These are phyloP conservation scores for Azemiops feae DNA, from an alignment of 2,113 vertebrate species.

Conservation along the genomic window DNA sequence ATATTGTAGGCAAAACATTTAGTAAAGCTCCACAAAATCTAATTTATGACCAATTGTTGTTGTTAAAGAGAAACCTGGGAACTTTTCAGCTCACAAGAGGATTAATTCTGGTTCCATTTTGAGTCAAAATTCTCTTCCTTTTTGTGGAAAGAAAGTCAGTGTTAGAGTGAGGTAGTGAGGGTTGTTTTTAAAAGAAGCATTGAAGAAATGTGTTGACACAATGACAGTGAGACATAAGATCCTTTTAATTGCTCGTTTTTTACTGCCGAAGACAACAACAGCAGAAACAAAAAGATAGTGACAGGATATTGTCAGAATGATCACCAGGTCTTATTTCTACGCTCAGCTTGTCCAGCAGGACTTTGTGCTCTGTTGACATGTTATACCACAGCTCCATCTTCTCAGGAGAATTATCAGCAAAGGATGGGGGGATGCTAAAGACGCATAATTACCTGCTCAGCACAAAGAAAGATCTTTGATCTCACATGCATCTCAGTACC, in stretches of 20 bases:
- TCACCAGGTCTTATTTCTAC: conserved; percentile 54
- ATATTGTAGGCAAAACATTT: conserved; percentile 60
- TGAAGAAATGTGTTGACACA: conserved; percentile 63
- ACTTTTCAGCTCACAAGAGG: background rate
- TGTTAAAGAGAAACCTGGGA: conserved; percentile 41
- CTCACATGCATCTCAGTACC: fast-evolving
- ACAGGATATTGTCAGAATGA: conserved; percentile 59
- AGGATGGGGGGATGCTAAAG: conserved; percentile 20
- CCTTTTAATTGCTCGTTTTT: conserved; percentile 68
- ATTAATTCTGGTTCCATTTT: background rate
- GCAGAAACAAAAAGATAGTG: conserved; percentile 55
- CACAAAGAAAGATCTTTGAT: conserved; percentile 27
- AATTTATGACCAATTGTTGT: background rate
- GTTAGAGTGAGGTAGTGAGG: background rate
- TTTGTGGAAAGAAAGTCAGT: conserved; percentile 21
- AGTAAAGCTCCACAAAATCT: conserved; percentile 33
- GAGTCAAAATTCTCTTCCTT: conserved; percentile 26
- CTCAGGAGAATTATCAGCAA: background rate
- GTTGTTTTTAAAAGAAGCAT: conserved; percentile 43
- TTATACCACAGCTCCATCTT: conserved; percentile 45
- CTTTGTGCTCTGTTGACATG: conserved; percentile 51
- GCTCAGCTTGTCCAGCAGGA: conserved; percentile 33
- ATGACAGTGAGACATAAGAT: conserved; percentile 64
- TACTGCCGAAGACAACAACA: conserved; percentile 60
- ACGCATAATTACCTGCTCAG: background rate